Evolutionary conservation across 1,140 invertebrate species (phyloP).

Genomic region (Solenopsis fugax): DNA sequence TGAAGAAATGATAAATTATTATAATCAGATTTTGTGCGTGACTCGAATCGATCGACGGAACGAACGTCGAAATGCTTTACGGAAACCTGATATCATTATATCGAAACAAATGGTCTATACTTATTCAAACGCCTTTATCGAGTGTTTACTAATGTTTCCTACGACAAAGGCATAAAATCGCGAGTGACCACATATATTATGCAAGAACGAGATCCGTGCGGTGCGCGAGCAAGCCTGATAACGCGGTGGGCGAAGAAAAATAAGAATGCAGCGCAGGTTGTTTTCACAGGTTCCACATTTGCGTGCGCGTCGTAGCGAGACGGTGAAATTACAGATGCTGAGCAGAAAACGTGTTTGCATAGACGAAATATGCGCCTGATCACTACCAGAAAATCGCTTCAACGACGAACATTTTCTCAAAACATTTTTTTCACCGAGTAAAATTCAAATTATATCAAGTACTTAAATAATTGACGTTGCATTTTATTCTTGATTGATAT

Average conservation of each 20-base stretch:
- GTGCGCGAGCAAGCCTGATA: constrained; percentile 22
- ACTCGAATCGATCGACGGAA: constrained; percentile 33
- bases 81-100: constrained; percentile 29
- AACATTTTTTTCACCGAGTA: neutral
- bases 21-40: constrained; percentile 10
- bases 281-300: constrained; percentile 55
- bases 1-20: constrained; percentile 43
- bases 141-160: constrained; percentile 41
- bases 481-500: neutral
- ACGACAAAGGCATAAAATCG: constrained; percentile 55
- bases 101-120: constrained; percentile 19
- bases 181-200: constrained; percentile 14
- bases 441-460: neutral
- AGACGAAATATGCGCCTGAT: neutral
- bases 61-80: constrained; percentile 39
- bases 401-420: neutral
- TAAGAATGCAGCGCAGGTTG: neutral
- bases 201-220: constrained; percentile 44
- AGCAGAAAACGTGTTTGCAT: constrained; percentile 27
- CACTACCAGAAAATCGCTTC: constrained; percentile 9
- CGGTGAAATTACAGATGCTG: constrained; percentile 61
- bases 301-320: constrained; percentile 54
- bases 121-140: constrained; percentile 9
- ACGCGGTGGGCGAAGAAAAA: constrained; percentile 39
- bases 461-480: neutral